Percentiles rank a stretch among this genome's conserved stretches.
phyloP scores from a whole-genome alignment of 1,140 invertebrate species.

The Diuraphis noxia region DNA sequence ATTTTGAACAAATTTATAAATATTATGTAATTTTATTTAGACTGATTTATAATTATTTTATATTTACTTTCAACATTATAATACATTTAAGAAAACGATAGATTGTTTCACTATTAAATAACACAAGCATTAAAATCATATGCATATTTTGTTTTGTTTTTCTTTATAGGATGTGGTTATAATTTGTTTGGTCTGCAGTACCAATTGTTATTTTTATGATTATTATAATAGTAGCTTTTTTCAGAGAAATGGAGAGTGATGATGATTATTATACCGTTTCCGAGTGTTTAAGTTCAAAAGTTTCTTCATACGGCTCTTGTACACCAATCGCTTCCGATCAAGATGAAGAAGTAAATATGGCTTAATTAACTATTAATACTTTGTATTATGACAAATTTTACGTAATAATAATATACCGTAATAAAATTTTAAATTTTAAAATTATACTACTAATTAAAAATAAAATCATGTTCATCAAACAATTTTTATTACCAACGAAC shows the following conservation, averaged over 20 bases:
- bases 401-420: not conserved
- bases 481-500: too few relatives aligned
- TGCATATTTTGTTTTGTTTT: not conserved
- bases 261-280: slow-evolving; percentile 50
- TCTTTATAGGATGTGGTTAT: not conserved
- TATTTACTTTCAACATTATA: too few relatives aligned
- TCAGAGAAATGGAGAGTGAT: slow-evolving; percentile 40
- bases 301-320: slow-evolving; percentile 38
- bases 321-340: slow-evolving; percentile 39
- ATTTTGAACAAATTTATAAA: not conserved
- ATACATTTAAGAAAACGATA: not conserved
- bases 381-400: not conserved
- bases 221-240: not conserved
- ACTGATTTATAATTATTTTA: too few relatives aligned
- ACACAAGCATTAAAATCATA: not conserved
- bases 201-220: not conserved
- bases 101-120: not conserved
- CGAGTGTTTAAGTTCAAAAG: slow-evolving; percentile 43
- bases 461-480: too few relatives aligned
- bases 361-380: not conserved
- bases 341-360: slow-evolving; percentile 29
- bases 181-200: not conserved
- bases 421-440: too few relatives aligned
- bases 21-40: not conserved
- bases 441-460: too few relatives aligned